Percentiles rank a stretch among this genome's conserved stretches.
Conservation (phyloP, 2,888 invertebrate genomes). For the Dynastes grantii region DNA sequence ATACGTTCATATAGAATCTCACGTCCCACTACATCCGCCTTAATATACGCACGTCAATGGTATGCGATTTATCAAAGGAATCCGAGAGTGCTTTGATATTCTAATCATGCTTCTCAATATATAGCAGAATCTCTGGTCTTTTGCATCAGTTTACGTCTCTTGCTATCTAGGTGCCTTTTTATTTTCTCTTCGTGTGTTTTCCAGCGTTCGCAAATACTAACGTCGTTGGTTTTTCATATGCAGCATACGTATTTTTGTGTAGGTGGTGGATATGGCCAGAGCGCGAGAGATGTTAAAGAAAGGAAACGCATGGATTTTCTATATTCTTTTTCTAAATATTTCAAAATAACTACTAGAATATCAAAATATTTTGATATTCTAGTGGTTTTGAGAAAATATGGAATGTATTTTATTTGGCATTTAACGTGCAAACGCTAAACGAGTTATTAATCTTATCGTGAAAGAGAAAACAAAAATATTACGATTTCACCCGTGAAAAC, state of each 20-base stretch:
- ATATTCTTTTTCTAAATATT: no score
- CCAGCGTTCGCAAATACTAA: not conserved
- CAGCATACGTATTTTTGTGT: not conserved
- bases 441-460: no score
- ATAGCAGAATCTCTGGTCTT: constrained; percentile 9
- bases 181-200: constrained; percentile 14
- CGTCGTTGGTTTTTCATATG: not conserved
- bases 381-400: no score
- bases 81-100: constrained; percentile 36
- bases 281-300: not conserved
- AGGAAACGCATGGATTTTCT: not conserved
- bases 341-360: no score
- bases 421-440: no score
- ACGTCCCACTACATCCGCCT: constrained; percentile 19
- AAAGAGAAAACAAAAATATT: no score
- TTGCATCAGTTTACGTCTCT: not conserved
- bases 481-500: no score
- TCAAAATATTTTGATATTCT: no score
- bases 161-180: not conserved
- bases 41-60: constrained; percentile 27
- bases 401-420: not conserved
- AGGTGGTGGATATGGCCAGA: no score
- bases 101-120: constrained; percentile 25
- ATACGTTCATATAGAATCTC: constrained; percentile 20
- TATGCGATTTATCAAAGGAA: constrained; percentile 38